Evolutionary conservation across 1,140 invertebrate species (phyloP), one percentile per base, ranked within the genome.

Genomic region (Drosophila melanogaster): DNA sequence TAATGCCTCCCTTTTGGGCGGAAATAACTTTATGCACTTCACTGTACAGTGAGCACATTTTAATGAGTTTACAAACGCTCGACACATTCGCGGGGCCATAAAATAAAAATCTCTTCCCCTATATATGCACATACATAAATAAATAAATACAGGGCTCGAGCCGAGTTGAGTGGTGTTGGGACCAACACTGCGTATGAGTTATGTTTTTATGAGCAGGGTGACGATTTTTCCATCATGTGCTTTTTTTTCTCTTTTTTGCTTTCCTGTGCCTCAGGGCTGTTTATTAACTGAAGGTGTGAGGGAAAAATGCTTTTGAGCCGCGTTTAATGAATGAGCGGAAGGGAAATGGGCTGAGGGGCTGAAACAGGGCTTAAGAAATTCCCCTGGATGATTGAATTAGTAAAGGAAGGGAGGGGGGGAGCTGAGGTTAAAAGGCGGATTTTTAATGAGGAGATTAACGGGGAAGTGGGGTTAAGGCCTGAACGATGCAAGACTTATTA

Each of bases 11-110:
- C 15, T 17, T 17, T 35, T 19, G 4, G 30, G 44, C 5, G 56
- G 50, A 76, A 57, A 87, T 78, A 81, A 85, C 83, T 86, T 78
- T 75, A 70, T 77, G 64, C 79, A 62, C 80, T 76, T 81, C 53
- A 61, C 65, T 70, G 66, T 66, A 62, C 76, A 67, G 67, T 73
- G 56, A 75, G 74, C 51, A 78, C 70, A 83, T 87, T 89, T 87
- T 87, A 87, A 87, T 87, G 83, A 89, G 83, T 87, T 87, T 87
- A 89, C 79, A 89, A 87, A 89, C 79, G 84, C 79, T 87, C 86
- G 79, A 87, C 84, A 89, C 83, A 87, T 87, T 89, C 79, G 79
- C 84, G 55, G 71, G 37, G 51, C 41, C 71, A 77, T 87, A 77
- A 87, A 87, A 75, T 38, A 38, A 73, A 75, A 43, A 1, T 38